Evolutionary conservation across 2,113 vertebrate genomes (phyloP).

Genomic region (Hymenochirus boettgeri): DNA sequence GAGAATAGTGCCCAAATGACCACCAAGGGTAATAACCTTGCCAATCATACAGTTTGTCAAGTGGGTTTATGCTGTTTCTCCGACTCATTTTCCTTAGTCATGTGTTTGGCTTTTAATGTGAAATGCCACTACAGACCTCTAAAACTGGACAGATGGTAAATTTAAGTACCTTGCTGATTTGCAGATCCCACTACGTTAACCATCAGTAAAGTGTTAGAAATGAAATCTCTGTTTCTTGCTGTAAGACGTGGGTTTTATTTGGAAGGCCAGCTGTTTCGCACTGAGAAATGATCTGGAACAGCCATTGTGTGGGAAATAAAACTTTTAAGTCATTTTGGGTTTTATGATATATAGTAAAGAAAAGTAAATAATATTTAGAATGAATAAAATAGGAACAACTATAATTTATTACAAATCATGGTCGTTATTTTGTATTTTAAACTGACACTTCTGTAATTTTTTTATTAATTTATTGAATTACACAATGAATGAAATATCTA

Average conservation of each 20-base stretch:
- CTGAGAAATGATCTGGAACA: not conserved
- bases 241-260: not conserved
- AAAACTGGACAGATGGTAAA: constrained; percentile 3
- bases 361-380: not conserved
- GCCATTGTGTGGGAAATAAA: not conserved
- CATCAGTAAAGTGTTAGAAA: constrained; percentile 8
- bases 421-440: too few relatives aligned
- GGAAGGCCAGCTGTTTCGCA: not conserved
- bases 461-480: too few relatives aligned
- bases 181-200: not conserved
- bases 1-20: constrained; percentile 19
- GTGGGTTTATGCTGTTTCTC: constrained; percentile 14
- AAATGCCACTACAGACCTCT: constrained; percentile 7
- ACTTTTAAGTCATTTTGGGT: not conserved
- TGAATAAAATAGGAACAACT: not conserved
- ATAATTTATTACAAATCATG: too few relatives aligned
- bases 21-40: constrained; percentile 18
- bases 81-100: constrained; percentile 19
- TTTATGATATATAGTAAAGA: not conserved
- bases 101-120: constrained; percentile 16
- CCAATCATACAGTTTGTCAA: constrained; percentile 21
- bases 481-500: too few relatives aligned
- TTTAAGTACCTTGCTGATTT: not conserved
- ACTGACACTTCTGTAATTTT: too few relatives aligned
- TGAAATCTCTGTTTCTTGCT: not conserved